Percentiles rank a stretch among this genome's conserved stretches.
phyloP scores from a whole-genome alignment of 2,797 vertebrate species.

The Champsocephalus gunnari region DNA sequence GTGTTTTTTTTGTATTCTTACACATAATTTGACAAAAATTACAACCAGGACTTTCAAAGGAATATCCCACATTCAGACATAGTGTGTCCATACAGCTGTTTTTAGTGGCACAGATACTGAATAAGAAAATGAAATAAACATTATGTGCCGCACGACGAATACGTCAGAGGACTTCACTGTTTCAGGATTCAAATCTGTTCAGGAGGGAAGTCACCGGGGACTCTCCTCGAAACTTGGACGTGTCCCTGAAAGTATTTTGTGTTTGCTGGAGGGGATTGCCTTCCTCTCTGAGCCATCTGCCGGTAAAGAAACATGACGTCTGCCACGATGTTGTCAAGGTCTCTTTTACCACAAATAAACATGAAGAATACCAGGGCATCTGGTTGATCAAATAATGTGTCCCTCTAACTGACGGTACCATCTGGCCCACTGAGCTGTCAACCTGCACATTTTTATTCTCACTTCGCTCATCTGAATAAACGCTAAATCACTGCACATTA shows the following conservation, averaged over 20 bases:
- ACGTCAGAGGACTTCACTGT: background rate
- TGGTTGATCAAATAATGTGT: slow-evolving; percentile 69
- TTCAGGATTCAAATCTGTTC: background rate
- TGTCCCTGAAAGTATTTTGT: slow-evolving; percentile 7
- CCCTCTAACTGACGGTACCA: slow-evolving; percentile 52
- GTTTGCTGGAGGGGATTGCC: slow-evolving; percentile 5
- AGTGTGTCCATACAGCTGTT: too few species aligned
- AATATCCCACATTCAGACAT: too few species aligned
- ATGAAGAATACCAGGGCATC: slow-evolving; percentile 58
- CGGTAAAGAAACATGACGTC: slow-evolving; percentile 15
- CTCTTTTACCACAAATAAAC: slow-evolving; percentile 49
- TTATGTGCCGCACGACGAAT: background rate
- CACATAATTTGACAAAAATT: too few species aligned
- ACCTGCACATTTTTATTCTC: slow-evolving; percentile 38
- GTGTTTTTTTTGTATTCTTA: too few species aligned
- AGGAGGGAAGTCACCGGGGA: slow-evolving; percentile 1
- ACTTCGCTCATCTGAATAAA: slow-evolving; percentile 32
- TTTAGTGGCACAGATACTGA: background rate
- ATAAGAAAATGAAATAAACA: background rate
- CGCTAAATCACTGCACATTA: slow-evolving; percentile 47
- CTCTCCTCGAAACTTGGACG: background rate
- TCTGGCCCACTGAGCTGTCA: slow-evolving; percentile 59
- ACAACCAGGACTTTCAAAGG: too few species aligned
- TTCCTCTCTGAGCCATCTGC: slow-evolving; percentile 25
- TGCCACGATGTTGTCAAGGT: slow-evolving; percentile 54